Evolutionary conservation across 1,140 invertebrate genomes (phyloP), one percentile per base, ranked within the genome.

Genomic region (Laupala kohalensis): DNA sequence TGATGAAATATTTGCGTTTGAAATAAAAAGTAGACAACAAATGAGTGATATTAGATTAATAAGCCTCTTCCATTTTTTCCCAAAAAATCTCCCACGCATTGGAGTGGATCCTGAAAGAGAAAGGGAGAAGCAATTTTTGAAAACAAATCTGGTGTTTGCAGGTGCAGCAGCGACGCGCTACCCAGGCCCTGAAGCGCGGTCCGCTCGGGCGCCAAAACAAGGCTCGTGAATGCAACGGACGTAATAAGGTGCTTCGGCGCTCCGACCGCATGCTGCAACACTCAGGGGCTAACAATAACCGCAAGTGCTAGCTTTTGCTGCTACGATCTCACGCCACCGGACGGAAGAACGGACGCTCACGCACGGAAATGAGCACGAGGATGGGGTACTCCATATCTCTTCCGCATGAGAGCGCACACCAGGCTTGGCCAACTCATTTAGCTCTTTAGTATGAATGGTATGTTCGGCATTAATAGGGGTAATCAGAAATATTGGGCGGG

Each of bases 221-320:
- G 82, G 84, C 84, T 77, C 83, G 86, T 76, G 87, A 89, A 78
- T 81, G 86, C 67, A 85, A 85, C 76, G 82, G 84, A 74, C 84
- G 87, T 72, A 86, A 86, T 76, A 84, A 86, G 74, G 85, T 85
- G 70, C 85, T 85, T 73, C 84, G 88, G 71, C 85, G 88, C 72
- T 81, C 82, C 67, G 86, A 89, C 76, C 84, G 86, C 73, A 84
- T 87, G 76, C 84, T 85, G 75, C 85, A 86, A 77, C 82, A 83
- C 74, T 89, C 87, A 74, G 84, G 86, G 74, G 87, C 86, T 73
- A 89, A 89, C 79, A 90, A 89, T 82, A 89, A 90, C 78, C 86
- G 88, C 80, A 90, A 90, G 84, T 89, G 87, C 83, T 89, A 81
- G 80, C 79, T 72, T 53, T 23, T 3, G 28, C 25, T 15, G 6